Base-by-base conservation (phyloP, 2,113 vertebrate genomes). In the Paramisgurnus dabryanus region DNA sequence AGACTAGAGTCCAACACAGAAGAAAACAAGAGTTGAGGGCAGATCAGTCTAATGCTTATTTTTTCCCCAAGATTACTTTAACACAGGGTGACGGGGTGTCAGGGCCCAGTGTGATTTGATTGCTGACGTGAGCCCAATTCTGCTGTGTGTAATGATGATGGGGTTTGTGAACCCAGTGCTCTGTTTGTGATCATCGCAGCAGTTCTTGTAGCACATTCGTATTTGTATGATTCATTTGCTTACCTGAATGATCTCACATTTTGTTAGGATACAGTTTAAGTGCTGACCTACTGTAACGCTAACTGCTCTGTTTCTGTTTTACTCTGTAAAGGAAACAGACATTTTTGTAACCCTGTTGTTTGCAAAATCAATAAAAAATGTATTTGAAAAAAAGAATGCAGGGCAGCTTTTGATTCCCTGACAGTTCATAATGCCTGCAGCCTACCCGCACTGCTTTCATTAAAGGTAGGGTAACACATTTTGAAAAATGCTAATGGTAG, bases 361-460 rank as follows among this genome's bases (percentile, higher is more conserved):
- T 34, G 27, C 27, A 34, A 34, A 34, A 34, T 34, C 27, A 34
- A 34, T 34, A 3, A 34, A 34, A 34, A 3, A 34, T 22, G 27
- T 34, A 34, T 34, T 2, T 2, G n/a, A 34, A 34, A 34, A 34
- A 34, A 34, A 34, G 27, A 34, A 34, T 85, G 81, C 76, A 55
- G 12, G 58, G 85, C 84, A 84, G 69, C 76, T 71, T 80, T 76
- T 83, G 60, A 55, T 86, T 85, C 84, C 80, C 76, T 82, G 78
- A 82, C 82, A 85, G 76, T 87, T 68, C 85, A 78, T 80, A 85
- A 80, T 79, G 81, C 84, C 67, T 74, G 80, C 68, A 82, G 88
- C 79, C 73, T 67, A 77, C 8, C 80, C 67, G 65, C 8, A 13
- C 85, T 22, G 22, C 22, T 22, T 22, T 22, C 22, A 22, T 22